phyloP scores from a whole-genome alignment of 1,140 invertebrate genomes.

The Bombus sibiricus region DNA sequence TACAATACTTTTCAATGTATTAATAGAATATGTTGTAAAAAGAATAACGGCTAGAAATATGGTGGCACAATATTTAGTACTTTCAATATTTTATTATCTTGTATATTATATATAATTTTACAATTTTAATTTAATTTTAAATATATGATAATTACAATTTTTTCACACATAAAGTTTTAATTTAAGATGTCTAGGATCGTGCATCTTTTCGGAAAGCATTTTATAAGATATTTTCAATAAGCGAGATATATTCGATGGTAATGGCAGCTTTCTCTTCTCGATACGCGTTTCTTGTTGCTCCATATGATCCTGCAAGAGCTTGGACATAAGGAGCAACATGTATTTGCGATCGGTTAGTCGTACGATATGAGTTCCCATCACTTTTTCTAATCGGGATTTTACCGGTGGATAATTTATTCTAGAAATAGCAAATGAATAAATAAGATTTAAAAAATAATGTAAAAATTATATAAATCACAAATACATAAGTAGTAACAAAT shows the following conservation, averaged over 20 bases:
- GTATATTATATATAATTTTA: not conserved
- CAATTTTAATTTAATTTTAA: not conserved
- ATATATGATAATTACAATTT: not conserved
- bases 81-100: not conserved
- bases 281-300: slow-evolving; percentile 44
- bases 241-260: slow-evolving; percentile 1
- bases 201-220: not conserved
- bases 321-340: slow-evolving; percentile 36
- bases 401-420: slow-evolving; percentile 54
- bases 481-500: too few relatives aligned
- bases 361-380: slow-evolving; percentile 48
- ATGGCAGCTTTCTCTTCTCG: slow-evolving; percentile 35
- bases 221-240: slow-evolving; percentile 18
- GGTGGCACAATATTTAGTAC: not conserved
- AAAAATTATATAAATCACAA: not conserved
- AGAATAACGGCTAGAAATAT: not conserved
- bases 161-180: slow-evolving; percentile 2
- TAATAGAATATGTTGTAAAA: not conserved
- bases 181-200: not conserved
- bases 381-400: slow-evolving; percentile 21
- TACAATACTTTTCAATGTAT: not conserved
- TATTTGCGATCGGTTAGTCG: slow-evolving; percentile 57
- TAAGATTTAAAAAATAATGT: not conserved
- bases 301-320: slow-evolving; percentile 2
- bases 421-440: not conserved